These are phyloP conservation scores for Lithobates sylvaticus DNA, from an alignment of 2,797 vertebrate genomes.

Conservation along the genomic window DNA sequence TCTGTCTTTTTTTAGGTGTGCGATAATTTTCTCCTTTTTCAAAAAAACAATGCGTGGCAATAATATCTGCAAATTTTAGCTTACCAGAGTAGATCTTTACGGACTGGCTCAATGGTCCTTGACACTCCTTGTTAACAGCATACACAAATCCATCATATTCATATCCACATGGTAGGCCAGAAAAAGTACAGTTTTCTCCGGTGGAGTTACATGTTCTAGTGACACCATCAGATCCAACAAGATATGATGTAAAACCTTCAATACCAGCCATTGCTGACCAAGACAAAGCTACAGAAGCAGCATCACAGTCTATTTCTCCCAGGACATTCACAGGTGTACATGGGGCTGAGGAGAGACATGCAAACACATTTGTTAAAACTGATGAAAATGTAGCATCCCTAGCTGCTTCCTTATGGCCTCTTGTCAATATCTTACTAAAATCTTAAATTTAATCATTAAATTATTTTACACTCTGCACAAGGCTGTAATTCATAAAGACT, in stretches of 20 bases:
- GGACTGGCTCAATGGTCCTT: slow-evolving; percentile 18
- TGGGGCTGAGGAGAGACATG: slow-evolving; percentile 21
- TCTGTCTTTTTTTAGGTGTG: too few species aligned
- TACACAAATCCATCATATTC: slow-evolving; percentile 21
- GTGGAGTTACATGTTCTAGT: slow-evolving; percentile 31
- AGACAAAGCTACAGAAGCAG: slow-evolving; percentile 30
- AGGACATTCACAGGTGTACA: slow-evolving; percentile 30
- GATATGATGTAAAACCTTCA: slow-evolving; percentile 17
- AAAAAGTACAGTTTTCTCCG: slow-evolving; percentile 27
- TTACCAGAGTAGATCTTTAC: slow-evolving; percentile 21
- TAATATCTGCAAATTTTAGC: not conserved
- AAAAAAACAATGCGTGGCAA: too few species aligned
- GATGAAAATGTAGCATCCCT: not conserved
- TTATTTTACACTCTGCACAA: too few species aligned
- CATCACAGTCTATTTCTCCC: slow-evolving; percentile 19
- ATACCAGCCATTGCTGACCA: slow-evolving; percentile 16
- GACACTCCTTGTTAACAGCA: slow-evolving; percentile 30
- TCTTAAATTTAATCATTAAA: too few species aligned
- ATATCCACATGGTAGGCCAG: slow-evolving; percentile 29
- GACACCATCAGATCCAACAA: slow-evolving; percentile 20
- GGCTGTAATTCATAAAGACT: too few species aligned
- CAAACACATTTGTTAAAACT: not conserved
- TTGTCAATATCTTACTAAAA: too few species aligned
- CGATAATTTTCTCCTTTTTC: too few species aligned
- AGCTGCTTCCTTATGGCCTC: too few species aligned